phyloP scores from a whole-genome alignment of 2,888 invertebrate species.

The Eupithecia dodoneata region DNA sequence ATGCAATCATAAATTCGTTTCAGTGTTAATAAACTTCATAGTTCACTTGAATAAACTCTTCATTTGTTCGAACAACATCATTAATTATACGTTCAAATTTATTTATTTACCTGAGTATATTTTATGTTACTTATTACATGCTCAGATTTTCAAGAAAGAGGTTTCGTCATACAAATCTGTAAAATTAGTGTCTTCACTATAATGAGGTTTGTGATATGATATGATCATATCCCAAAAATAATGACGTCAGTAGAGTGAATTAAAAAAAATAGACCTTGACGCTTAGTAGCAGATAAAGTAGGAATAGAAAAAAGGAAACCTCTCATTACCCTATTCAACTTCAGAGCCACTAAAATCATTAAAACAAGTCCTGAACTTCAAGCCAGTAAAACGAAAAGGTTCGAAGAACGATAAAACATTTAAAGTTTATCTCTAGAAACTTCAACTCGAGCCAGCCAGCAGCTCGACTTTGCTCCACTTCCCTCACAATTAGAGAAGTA shows the following conservation, averaged over 20 bases:
- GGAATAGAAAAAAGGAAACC: not conserved
- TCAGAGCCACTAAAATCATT: conserved; percentile 16
- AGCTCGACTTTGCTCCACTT: conserved; percentile 39
- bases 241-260: not conserved
- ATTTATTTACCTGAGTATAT: conserved; percentile 46
- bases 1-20: conserved; percentile 56
- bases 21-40: conserved; percentile 58
- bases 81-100: conserved; percentile 61
- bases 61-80: conserved; percentile 58
- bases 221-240: too few relatives aligned
- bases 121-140: not conserved
- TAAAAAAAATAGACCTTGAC: not conserved
- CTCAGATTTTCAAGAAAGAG: conserved; percentile 37
- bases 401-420: conserved; percentile 23
- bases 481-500: conserved; percentile 44
- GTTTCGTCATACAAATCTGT: not conserved
- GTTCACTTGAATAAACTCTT: conserved; percentile 59
- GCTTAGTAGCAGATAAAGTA: not conserved
- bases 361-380: conserved; percentile 12
- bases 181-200: not conserved
- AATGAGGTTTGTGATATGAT: too few relatives aligned
- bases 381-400: conserved; percentile 17
- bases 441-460: conserved; percentile 5
- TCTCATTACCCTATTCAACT: not conserved
- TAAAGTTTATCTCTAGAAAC: conserved; percentile 27